phyloP scores from a whole-genome alignment of 2,888 invertebrate species.

The Clunio marinus region DNA sequence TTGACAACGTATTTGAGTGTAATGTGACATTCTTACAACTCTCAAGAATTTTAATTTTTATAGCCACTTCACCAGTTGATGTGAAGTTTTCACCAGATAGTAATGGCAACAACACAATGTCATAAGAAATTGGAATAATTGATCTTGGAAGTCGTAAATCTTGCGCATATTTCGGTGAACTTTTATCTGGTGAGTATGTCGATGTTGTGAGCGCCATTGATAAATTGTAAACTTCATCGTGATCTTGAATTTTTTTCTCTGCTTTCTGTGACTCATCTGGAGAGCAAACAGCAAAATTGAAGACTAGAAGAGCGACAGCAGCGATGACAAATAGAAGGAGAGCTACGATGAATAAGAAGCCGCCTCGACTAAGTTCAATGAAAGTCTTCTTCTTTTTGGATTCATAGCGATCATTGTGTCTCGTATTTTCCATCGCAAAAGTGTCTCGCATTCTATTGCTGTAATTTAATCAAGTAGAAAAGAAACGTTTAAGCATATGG shows the following conservation, averaged over 20 bases:
- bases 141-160: slow-evolving; percentile 68
- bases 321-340: slow-evolving; percentile 56
- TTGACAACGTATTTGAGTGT: slow-evolving; percentile 67
- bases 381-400: slow-evolving; percentile 14
- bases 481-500: neutral
- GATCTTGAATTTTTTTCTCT: neutral
- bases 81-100: slow-evolving; percentile 72
- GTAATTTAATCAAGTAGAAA: neutral
- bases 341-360: neutral
- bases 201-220: slow-evolving; percentile 36
- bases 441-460: neutral
- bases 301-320: slow-evolving; percentile 69
- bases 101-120: slow-evolving; percentile 66
- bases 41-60: slow-evolving; percentile 59
- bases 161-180: slow-evolving; percentile 45
- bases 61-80: slow-evolving; percentile 66
- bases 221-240: slow-evolving; percentile 37
- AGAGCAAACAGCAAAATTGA: slow-evolving; percentile 68
- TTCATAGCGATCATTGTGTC: neutral
- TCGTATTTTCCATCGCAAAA: neutral
- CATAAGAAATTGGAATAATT: slow-evolving; percentile 65
- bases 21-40: slow-evolving; percentile 66
- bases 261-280: slow-evolving; percentile 8
- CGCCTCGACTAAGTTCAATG: neutral
- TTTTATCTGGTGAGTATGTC: slow-evolving; percentile 40